Conservation (phyloP, 53 echinoderm and acorn worm species). For the Arbacia lixula region DNA sequence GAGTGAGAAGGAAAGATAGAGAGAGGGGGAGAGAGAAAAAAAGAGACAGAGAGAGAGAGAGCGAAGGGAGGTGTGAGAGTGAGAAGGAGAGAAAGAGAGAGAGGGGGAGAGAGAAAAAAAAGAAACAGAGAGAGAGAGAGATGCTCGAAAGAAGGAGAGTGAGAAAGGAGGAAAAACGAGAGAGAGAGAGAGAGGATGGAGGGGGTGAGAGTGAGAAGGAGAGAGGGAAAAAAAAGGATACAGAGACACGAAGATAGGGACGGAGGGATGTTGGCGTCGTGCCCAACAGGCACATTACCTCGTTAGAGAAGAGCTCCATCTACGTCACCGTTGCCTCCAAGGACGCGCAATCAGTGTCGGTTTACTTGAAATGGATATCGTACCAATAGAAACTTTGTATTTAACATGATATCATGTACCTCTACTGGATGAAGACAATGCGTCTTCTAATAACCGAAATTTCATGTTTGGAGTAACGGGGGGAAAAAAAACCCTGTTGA, state of each 20-base stretch:
- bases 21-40: neutral
- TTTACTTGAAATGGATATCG: no score
- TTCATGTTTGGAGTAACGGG: no score
- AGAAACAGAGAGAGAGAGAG: neutral
- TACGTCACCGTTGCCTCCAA: no score
- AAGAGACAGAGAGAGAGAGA: neutral
- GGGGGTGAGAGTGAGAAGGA: neutral
- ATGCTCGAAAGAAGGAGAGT: neutral
- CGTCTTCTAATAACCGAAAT: no score
- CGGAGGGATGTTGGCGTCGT: no score
- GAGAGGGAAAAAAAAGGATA: neutral
- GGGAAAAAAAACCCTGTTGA: no score
- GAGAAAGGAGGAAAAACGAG: neutral
- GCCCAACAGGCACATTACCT: no score
- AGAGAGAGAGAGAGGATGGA: neutral
- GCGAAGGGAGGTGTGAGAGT: neutral
- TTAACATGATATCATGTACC: no score
- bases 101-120: neutral
- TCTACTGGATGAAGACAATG: no score
- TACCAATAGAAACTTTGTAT: no score
- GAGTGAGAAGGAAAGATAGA: neutral
- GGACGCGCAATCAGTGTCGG: neutral
- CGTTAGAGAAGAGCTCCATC: neutral
- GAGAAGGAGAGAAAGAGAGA: neutral
- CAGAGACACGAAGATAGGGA: neutral